Evolutionary conservation across 2,797 vertebrate species (phyloP), one percentile per base, ranked within the genome.

Genomic region (Sebastes ruberrimus): DNA sequence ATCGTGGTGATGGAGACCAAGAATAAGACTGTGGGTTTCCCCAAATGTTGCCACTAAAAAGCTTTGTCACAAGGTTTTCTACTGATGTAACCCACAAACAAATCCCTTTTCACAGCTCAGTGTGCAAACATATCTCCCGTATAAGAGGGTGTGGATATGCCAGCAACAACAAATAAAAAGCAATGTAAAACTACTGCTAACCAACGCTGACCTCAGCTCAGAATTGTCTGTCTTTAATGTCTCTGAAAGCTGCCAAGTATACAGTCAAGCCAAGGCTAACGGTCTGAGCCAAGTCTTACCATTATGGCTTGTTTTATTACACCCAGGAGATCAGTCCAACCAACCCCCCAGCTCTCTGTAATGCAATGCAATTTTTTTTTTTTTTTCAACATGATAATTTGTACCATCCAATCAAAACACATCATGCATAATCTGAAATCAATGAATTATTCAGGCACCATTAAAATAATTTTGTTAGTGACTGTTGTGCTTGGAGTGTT

Each of bases 401-500:
- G 84, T 57, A 52, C 32, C 55, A n/a, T 71, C 85, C 83, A 91
- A 90, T 93, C 84, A 90, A 85, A 89, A 82, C 88, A 75, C 72
- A 20, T 22, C 78, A 52, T 27, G 80, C 77, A 84, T 73, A 85
- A 83, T 90, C 78, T 60, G 61, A 88, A 87, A 86, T 81, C 68
- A 66, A 85, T 88, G 88, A 85, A 90, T 93, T 87, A 92, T 92
- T 92, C 90, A 91, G 46, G 59, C 66, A 3, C 57, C 80, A 83
- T 87, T 88, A 88, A 87, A 91, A 91, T 86, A 80, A 82, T 91
- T 86, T 78, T 85, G 77, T 90, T 86, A 72, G 82, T 62, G 83
- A 86, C 73, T 91, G 86, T 86, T 89, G 83, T 90, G 86, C 84
- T 82, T 82, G 65, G 79, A 86, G 88, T 89, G 81, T 92, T 91